Evolutionary conservation across 2,113 vertebrate genomes (phyloP), one percentile per base, ranked within the genome.

Genomic region (Apteryx owenii): DNA sequence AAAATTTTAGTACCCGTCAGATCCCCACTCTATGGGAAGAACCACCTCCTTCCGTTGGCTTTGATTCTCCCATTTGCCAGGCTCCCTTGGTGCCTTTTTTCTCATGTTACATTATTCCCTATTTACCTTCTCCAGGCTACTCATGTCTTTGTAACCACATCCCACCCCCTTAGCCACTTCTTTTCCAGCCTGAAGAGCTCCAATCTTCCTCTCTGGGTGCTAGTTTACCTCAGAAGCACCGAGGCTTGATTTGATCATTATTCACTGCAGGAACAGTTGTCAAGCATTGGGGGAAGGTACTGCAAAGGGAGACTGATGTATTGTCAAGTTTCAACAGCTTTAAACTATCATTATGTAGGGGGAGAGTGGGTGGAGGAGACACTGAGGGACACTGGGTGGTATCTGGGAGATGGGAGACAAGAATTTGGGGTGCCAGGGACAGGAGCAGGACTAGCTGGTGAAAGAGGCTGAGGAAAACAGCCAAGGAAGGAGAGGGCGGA

Each of bases 401-500:
- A n/a, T 38, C 65, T 68, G 21, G 33, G n/a, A 56, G 46, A 56
- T 1, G 2, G 29, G 29, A 87, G 83, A 62, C 28, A 36, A 83
- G 15, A 31, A 33, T 5, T 8, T 56, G 40, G 10, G 65, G 18
- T 62, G 53, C n/a, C 42, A 26, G 38, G 40, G 66, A 83, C 26
- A 66, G 38, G 15, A 65, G 62, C 78, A 68, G 21, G 84, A 33
- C 60, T 56, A 42, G 53, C 10, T 84, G 72, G 53, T 56, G 66
- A 79, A 88, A 91, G 84, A 88, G 51, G n/a, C 53, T 61, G 53
- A 60, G 72, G 58, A 83, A 78, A 56, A 42, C 51, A 78, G 38
- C 29, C 82, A 66, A 61, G 44, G n/a, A 87, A 62, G 38, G 65
- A 72, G 22, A 29, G 61, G 46, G 18, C 56, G 18, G n/a, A n/a